Conservation (phyloP, 2,888 invertebrate genomes). For the Apamea epomidion region DNA sequence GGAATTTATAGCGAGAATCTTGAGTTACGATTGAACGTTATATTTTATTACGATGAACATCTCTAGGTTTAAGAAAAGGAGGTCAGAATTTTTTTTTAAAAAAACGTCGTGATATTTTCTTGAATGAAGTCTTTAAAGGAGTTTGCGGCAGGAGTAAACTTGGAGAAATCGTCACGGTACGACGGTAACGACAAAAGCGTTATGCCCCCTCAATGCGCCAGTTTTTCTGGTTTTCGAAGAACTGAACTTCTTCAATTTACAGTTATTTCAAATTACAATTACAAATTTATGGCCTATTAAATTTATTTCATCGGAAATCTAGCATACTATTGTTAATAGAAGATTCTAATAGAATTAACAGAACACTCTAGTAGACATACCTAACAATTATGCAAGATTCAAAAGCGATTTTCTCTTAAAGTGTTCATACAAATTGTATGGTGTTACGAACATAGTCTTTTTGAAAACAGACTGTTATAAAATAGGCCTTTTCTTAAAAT, state of each 20-base stretch:
- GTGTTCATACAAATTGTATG: background rate
- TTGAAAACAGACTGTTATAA: background rate
- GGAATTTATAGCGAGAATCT: background rate
- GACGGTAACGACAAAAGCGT: too few species aligned
- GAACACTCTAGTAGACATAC: background rate
- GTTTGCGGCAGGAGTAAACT: too few species aligned
- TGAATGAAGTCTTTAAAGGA: too few species aligned
- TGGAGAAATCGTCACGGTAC: too few species aligned
- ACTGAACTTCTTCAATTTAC: too few species aligned
- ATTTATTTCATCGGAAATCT: too few species aligned
- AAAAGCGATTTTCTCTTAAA: background rate
- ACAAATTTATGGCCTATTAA: too few species aligned
- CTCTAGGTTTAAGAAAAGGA: background rate
- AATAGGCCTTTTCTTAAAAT: background rate
- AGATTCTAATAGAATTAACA: background rate
- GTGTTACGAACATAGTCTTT: background rate
- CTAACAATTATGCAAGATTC: background rate
- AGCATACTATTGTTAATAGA: background rate
- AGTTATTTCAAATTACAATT: too few species aligned
- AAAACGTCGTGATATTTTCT: too few species aligned
- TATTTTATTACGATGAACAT: slow-evolving; percentile 10
- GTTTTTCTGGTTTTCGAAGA: too few species aligned
- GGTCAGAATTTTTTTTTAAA: background rate
- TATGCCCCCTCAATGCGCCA: too few species aligned
- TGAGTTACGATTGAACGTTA: background rate